Conservation (phyloP, 2,888 invertebrate genomes). For the Andrena fulva region DNA sequence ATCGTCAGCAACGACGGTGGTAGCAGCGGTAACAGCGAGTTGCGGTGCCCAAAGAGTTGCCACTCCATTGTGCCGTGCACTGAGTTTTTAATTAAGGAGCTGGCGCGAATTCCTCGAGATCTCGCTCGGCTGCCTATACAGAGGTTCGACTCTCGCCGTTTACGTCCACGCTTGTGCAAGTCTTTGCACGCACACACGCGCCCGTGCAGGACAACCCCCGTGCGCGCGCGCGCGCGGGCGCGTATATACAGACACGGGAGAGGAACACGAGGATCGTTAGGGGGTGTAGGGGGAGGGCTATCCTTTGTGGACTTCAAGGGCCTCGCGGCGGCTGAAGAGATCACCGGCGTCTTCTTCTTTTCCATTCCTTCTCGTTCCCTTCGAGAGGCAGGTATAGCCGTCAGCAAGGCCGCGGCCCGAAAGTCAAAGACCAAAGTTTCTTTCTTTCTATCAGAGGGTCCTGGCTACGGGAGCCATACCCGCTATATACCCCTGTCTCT, state of each 20-base stretch:
- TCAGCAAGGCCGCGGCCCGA: constrained; percentile 65
- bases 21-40: constrained; percentile 44
- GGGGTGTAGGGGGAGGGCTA: constrained; percentile 14
- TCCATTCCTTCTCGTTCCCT: constrained; percentile 62
- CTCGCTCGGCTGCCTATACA: constrained; percentile 51
- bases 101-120: constrained; percentile 79
- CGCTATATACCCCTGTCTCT: constrained; percentile 70
- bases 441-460: constrained; percentile 76
- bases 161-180: constrained; percentile 32
- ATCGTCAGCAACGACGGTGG: constrained; percentile 41
- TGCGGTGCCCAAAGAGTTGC: constrained; percentile 79
- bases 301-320: constrained; percentile 73
- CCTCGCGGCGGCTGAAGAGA: constrained; percentile 65
- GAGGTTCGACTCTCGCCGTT: constrained; percentile 11
- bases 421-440: constrained; percentile 77
- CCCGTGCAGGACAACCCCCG: constrained; percentile 36
- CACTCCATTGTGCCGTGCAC: constrained; percentile 82
- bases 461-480: constrained; percentile 65
- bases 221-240: constrained; percentile 3
- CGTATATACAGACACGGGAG: constrained; percentile 41
- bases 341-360: constrained; percentile 59
- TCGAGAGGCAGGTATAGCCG: constrained; percentile 65
- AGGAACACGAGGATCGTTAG: constrained; percentile 17
- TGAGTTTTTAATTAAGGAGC: constrained; percentile 83
- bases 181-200: constrained; percentile 27